Evolutionary conservation across 1,140 invertebrate genomes (phyloP).

Genomic region (Conus betulinus): DNA sequence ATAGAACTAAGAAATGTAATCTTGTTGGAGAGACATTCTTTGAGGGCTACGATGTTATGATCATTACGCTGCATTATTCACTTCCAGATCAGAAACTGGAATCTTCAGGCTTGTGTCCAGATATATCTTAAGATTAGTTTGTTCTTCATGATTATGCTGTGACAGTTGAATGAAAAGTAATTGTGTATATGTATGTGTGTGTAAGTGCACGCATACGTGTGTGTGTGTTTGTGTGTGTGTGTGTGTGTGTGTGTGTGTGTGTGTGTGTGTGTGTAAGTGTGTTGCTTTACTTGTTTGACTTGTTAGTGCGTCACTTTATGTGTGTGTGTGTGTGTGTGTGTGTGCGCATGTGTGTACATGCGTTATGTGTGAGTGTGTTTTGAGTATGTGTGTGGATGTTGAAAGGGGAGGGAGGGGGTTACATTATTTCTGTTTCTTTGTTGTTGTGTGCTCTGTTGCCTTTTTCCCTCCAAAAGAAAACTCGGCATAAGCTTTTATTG

Average conservation of each 20-base stretch:
- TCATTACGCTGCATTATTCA: too few species aligned
- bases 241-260: conserved; percentile 13
- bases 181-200: neutral
- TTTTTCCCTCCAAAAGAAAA: too few species aligned
- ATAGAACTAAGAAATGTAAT: too few species aligned
- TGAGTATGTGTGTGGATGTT: too few species aligned
- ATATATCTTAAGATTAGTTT: neutral
- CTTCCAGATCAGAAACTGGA: too few species aligned
- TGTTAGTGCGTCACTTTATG: neutral
- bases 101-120: too few species aligned
- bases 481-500: too few species aligned
- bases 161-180: neutral
- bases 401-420: too few species aligned
- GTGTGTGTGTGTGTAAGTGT: neutral
- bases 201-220: neutral
- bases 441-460: too few species aligned
- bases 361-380: neutral
- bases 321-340: neutral
- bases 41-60: too few species aligned
- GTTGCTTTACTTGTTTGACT: neutral
- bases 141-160: neutral
- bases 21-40: too few species aligned
- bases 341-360: neutral
- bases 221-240: conserved; percentile 23
- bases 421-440: too few species aligned